These are phyloP conservation scores for Chymomyza costata DNA, from an alignment of 1,140 invertebrate species.

Conservation along the genomic window DNA sequence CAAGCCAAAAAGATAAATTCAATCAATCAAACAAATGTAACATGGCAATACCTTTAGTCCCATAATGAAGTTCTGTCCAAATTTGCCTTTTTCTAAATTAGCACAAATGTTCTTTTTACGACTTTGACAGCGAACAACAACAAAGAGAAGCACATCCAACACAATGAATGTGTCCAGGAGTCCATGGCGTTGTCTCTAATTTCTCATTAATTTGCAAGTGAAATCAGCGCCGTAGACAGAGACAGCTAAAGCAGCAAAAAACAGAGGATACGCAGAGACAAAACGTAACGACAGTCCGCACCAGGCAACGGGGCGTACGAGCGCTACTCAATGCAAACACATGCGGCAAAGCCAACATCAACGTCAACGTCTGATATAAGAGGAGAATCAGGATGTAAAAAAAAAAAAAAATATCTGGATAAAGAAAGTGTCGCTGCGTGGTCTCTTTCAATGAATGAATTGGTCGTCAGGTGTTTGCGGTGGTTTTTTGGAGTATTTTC, in stretches of 20 bases:
- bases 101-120: constrained; percentile 73
- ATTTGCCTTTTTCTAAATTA: constrained; percentile 73
- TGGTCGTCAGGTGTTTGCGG: constrained; percentile 68
- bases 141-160: no score
- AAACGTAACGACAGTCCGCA: constrained; percentile 58
- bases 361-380: not conserved
- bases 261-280: constrained; percentile 30
- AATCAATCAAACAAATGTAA: constrained; percentile 62
- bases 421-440: no score
- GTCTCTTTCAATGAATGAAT: constrained; percentile 43
- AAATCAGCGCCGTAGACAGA: no score
- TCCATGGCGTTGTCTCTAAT: constrained; percentile 63
- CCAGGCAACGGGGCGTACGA: constrained; percentile 69
- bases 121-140: constrained; percentile 42
- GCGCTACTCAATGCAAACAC: constrained; percentile 46
- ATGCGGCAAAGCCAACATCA: constrained; percentile 7
- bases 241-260: no score
- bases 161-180: constrained; percentile 10
- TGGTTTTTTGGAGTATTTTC: constrained; percentile 64
- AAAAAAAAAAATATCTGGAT: not conserved
- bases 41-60: constrained; percentile 63
- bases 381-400: not conserved
- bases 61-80: constrained; percentile 72
- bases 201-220: constrained; percentile 75
- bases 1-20: constrained; percentile 49